phyloP scores from a whole-genome alignment of 2,113 vertebrate genomes.

The Mus pahari region DNA sequence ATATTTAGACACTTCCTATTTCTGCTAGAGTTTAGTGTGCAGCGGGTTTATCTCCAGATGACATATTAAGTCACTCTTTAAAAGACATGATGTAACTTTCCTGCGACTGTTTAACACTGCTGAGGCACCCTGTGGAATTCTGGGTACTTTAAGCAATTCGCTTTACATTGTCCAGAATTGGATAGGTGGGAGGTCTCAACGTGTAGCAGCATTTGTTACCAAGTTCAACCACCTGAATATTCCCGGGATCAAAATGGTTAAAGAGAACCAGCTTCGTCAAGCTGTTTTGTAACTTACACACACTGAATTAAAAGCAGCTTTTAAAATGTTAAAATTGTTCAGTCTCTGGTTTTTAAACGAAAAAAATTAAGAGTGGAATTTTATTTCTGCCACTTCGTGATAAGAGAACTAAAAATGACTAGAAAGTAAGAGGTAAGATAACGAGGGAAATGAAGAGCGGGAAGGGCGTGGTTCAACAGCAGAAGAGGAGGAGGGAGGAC shows the following conservation, averaged over 20 bases:
- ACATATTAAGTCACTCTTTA: neutral
- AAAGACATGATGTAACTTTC: neutral
- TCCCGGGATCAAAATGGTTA: no score
- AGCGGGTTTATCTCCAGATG: neutral
- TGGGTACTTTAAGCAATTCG: neutral
- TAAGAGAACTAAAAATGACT: neutral
- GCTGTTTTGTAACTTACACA: neutral
- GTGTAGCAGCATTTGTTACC: neutral
- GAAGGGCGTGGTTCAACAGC: neutral
- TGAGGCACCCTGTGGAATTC: neutral
- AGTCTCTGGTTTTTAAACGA: neutral
- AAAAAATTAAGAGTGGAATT: neutral
- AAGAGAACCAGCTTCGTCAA: neutral
- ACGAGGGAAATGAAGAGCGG: no score
- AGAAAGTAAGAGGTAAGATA: neutral
- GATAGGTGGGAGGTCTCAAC: neutral
- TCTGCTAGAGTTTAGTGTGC: neutral
- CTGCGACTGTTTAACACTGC: neutral
- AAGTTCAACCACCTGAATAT: neutral
- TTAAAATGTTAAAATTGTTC: neutral
- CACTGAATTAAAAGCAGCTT: neutral
- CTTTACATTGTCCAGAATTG: neutral
- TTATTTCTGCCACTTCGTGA: neutral
- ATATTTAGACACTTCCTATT: neutral
- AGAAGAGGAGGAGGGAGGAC: neutral